phyloP scores from a whole-genome alignment of 2,797 vertebrate species.

The Eulemur mongoz region DNA sequence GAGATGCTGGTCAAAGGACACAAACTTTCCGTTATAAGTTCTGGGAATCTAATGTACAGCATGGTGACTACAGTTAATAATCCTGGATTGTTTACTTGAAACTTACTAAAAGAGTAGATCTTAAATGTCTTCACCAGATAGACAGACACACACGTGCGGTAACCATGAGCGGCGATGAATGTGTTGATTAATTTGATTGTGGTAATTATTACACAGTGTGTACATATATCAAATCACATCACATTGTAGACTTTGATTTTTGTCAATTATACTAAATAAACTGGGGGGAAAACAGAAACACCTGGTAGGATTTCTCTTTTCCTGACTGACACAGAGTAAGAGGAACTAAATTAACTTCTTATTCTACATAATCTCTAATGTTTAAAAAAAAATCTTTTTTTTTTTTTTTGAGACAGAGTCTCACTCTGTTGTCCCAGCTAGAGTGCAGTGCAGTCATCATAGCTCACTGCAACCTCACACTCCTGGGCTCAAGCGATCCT shows the following conservation, averaged over 20 bases:
- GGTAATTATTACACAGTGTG: not conserved
- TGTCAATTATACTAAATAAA: not conserved
- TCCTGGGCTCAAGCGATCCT: not conserved
- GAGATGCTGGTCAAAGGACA: not conserved
- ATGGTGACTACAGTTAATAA: not conserved
- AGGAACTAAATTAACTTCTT: not conserved
- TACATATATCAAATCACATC: not conserved
- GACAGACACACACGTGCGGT: not conserved
- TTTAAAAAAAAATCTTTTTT: not conserved
- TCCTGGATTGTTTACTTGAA: not conserved
- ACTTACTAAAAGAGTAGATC: not conserved
- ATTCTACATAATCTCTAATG: not conserved
- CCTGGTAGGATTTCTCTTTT: not conserved
- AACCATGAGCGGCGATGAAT: not conserved
- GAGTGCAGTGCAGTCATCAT: not conserved
- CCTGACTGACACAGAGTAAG: not conserved
- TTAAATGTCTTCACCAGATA: not conserved
- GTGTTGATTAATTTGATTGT: not conserved
- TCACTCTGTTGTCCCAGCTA: not conserved
- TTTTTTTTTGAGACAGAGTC: not conserved
- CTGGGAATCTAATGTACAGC: not conserved
- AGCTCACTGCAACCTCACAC: not conserved
- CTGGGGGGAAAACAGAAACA: not conserved
- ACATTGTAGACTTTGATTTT: not conserved
- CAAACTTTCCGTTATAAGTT: not conserved